Conservation (phyloP, 2,888 invertebrate genomes). For the Trichopria drosophilae region DNA sequence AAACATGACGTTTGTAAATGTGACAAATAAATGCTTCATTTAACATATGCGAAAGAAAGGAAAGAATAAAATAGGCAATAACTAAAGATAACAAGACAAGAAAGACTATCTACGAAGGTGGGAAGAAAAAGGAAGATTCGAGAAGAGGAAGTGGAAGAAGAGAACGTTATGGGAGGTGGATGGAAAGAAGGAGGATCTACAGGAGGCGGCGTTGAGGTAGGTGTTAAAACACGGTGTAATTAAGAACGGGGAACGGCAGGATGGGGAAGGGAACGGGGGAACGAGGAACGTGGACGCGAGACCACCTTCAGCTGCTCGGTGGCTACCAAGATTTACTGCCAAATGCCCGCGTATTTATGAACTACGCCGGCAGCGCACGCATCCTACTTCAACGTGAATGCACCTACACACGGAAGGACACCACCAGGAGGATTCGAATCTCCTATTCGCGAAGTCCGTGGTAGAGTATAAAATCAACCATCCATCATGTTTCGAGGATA, state of each 20-base stretch:
- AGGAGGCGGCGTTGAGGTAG: conserved; percentile 46
- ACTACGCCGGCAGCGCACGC: conserved; percentile 42
- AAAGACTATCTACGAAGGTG: conserved; percentile 4
- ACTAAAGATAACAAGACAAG: conserved; percentile 1
- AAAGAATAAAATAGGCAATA: conserved; percentile 19
- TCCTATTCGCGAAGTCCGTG: conserved; percentile 39
- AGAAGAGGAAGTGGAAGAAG: conserved; percentile 10
- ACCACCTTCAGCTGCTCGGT: conserved; percentile 51
- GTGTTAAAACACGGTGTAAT: conserved; percentile 59
- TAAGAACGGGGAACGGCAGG: conserved; percentile 52
- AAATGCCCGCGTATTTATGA: conserved; percentile 56
- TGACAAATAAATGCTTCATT: too few species aligned
- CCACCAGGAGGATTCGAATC: conserved; percentile 37
- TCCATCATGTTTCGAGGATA: conserved; percentile 55
- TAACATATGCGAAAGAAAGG: too few species aligned
- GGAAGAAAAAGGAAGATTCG: conserved; percentile 4
- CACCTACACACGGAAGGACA: conserved; percentile 31
- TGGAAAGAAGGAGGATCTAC: conserved; percentile 12
- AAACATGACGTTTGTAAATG: too few species aligned
- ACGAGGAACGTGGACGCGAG: too few species aligned
- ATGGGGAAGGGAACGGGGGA: conserved; percentile 40
- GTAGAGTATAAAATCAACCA: conserved; percentile 50
- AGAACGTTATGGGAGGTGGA: conserved; percentile 19
- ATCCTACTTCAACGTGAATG: conserved; percentile 13
- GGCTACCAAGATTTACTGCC: conserved; percentile 57